phyloP scores from a whole-genome alignment of 2,113 vertebrate genomes.

The Cichladusa arquata region DNA sequence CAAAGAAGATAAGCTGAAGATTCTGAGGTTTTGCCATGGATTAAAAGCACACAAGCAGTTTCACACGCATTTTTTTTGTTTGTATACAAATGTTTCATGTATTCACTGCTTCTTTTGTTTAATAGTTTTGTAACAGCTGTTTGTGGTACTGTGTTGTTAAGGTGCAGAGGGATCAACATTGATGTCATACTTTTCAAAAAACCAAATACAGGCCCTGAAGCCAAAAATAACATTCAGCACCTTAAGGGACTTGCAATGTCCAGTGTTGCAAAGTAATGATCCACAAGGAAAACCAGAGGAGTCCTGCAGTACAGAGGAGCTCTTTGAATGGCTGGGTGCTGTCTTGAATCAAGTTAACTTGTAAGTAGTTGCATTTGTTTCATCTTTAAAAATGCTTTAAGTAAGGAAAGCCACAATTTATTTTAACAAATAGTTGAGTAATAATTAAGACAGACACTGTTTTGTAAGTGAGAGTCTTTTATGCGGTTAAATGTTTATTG shows the following conservation, averaged over 20 bases:
- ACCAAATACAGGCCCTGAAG: conserved; percentile 74
- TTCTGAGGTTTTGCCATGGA: background rate
- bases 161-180: conserved; percentile 70
- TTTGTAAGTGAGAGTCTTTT: background rate
- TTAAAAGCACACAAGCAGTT: background rate
- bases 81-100: background rate
- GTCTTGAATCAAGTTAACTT: conserved; percentile 72
- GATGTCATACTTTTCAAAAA: conserved; percentile 79
- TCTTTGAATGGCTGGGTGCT: conserved; percentile 92
- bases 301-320: conserved; percentile 75
- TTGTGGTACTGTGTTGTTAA: conserved; percentile 59
- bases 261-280: conserved; percentile 66
- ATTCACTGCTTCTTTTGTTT: background rate
- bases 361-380: conserved; percentile 70
- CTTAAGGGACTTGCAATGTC: conserved; percentile 75
- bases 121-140: background rate
- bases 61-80: background rate
- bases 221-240: conserved; percentile 70
- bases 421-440: background rate
- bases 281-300: conserved; percentile 62
- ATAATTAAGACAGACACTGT: background rate
- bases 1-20: background rate
- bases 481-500: background rate
- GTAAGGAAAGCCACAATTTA: background rate
- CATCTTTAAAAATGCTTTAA: background rate